Base-by-base conservation (phyloP, 2,113 vertebrate genomes). In the Sylvia atricapilla region DNA sequence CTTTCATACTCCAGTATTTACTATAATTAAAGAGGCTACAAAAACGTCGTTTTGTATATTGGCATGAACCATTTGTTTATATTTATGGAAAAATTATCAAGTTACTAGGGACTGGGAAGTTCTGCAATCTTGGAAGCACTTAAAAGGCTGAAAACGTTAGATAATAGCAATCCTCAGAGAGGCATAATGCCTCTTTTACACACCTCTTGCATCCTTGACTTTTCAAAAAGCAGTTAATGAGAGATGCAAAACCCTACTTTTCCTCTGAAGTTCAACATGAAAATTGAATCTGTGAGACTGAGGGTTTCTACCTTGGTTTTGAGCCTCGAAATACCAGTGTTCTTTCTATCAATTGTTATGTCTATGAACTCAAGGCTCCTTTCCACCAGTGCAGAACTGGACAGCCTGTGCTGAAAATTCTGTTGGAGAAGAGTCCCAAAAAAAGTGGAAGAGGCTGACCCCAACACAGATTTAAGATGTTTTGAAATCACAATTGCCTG, bases 301-400 rank as follows among this genome's bases (percentile, higher is more conserved):
- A 19, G 7, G 6, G 7, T 35, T 87, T 21, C 11, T 44, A 43
- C 15, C 13, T 41, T 47, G 33, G 8, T 93, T 64, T 49, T 21
- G 33, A 43, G 31, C 16, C 25, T 50, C 78, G 35, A 91, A 87
- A 89, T 75, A 13, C 2, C 35, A 31, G 11, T 18, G 18, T 23
- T 90, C 15, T 39, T 56, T 60, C 5, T 62, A 46, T 37, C 2
- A 5, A 24, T 3, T 21, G 7, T 30, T 56, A 33, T 3, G 11
- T 33, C 39, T 87, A 13, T 15, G 55, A 60, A 24, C 30, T 56
- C 31, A 3, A 69, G 25, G 22, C 35, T 67, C 24, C 68, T 10
- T 59, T 55, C 56, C 0, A 2, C 13, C 15, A 2, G 7, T 1
- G 2, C 10, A 70, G 44, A 73, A 49, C 1, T 2, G 11, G 6